Evolutionary conservation across 30 jellyfish, hydroid and myxozoan species (phyloP).

Genomic region (Aurelia aurita complex sp. Pacific): DNA sequence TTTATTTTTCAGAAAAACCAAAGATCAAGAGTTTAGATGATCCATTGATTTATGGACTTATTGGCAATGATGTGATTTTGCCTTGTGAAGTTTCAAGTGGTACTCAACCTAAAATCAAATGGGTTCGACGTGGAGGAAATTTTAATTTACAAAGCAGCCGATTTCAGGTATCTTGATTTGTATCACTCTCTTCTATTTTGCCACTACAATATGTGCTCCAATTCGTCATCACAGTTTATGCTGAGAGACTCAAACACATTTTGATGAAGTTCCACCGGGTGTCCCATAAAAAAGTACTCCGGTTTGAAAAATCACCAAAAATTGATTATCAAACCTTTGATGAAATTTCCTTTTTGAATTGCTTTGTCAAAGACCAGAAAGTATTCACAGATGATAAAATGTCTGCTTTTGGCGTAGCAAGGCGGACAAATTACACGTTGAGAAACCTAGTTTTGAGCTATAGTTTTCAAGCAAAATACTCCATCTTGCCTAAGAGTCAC

Average conservation of each 20-base stretch:
- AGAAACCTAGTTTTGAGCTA: no score
- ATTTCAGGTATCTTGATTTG: constrained; percentile 14
- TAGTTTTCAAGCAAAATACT: no score
- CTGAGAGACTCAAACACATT: background rate
- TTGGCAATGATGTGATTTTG: constrained; percentile 43
- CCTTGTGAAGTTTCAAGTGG: constrained; percentile 87
- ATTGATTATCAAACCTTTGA: no score
- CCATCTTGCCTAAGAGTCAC: no score
- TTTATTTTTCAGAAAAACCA: constrained; percentile 46
- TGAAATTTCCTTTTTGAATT: no score
- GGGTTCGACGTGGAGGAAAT: constrained; percentile 80
- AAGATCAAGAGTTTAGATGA: constrained; percentile 36
- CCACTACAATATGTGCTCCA: background rate
- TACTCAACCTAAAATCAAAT: constrained; percentile 78
- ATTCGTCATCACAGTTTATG: background rate
- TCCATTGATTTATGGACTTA: constrained; percentile 21
- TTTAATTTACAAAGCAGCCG: constrained; percentile 30
- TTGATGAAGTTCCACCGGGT: background rate
- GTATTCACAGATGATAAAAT: no score
- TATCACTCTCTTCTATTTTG: background rate
- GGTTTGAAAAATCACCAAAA: no score
- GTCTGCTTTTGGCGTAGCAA: no score
- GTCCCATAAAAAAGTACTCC: no score
- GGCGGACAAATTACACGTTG: no score
- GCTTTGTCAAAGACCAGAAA: no score